Evolutionary conservation across 2,113 vertebrate species (phyloP).

Genomic region (Garra rufa): DNA sequence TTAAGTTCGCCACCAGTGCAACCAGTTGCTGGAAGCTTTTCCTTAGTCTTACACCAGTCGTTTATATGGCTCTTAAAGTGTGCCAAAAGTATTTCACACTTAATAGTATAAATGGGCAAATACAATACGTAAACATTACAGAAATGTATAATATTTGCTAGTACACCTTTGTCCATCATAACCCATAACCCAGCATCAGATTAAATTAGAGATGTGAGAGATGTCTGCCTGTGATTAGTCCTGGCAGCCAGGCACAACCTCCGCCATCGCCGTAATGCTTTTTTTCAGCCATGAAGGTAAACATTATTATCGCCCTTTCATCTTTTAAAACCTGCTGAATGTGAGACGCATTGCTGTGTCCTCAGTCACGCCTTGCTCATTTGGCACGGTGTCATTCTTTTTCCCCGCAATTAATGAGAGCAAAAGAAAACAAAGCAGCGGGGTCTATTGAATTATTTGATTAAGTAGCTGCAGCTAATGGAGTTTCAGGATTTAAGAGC

Average conservation of each 20-base stretch:
- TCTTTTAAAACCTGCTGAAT: constrained; percentile 24
- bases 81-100: not conserved
- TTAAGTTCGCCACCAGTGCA: not conserved
- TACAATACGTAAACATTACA: not conserved
- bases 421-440: constrained; percentile 41
- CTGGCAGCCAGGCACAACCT: constrained; percentile 35
- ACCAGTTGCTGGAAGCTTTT: not conserved
- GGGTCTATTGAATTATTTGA: constrained; percentile 59
- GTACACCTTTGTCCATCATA: not conserved
- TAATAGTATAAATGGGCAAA: not conserved
- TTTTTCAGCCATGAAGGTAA: constrained; percentile 34
- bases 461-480: constrained; percentile 58
- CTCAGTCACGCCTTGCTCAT: constrained; percentile 49
- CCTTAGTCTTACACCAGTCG: not conserved
- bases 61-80: not conserved
- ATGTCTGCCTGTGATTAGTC: constrained; percentile 26
- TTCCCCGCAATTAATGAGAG: constrained; percentile 51
- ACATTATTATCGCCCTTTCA: constrained; percentile 47
- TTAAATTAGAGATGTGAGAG: constrained; percentile 20
- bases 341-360: constrained; percentile 35
- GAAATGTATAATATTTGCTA: not conserved
- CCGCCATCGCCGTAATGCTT: constrained; percentile 12
- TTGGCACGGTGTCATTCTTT: constrained; percentile 51
- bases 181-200: not conserved
- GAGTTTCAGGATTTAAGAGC: constrained; percentile 58